Evolutionary conservation across 2,797 vertebrate genomes (phyloP).

Genomic region (Myotis pilosus): DNA sequence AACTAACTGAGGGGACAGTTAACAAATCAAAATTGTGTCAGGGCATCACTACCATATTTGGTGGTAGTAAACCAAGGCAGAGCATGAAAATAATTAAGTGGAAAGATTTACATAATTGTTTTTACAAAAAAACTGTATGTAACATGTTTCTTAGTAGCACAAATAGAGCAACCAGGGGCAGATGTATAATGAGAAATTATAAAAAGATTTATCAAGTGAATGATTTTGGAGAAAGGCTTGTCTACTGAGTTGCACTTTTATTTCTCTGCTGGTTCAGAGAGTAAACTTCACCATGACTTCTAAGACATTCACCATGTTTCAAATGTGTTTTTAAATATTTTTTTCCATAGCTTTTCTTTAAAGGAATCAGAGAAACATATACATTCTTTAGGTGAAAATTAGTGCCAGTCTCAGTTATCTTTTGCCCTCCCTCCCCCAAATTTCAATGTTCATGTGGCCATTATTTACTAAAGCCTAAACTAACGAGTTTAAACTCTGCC

Average conservation of each 20-base stretch:
- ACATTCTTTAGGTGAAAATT: not conserved
- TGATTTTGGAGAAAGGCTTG: not conserved
- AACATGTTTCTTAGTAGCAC: slow-evolving; percentile 13
- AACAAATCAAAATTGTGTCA: not conserved
- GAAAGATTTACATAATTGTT: not conserved
- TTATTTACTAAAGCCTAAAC: slow-evolving; percentile 9
- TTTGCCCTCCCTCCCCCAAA: not conserved
- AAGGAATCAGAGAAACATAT: not conserved
- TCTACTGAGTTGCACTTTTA: not conserved
- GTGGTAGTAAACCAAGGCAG: not conserved
- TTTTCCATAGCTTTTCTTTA: not conserved
- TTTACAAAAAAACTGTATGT: not conserved
- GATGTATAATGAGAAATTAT: not conserved
- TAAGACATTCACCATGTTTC: not conserved
- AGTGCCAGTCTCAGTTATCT: not conserved
- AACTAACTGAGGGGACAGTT: not conserved
- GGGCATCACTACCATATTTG: not conserved
- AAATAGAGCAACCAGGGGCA: not conserved
- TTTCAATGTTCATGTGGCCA: not conserved
- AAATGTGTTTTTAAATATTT: not conserved
- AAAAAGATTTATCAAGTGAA: not conserved
- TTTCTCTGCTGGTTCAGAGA: not conserved
- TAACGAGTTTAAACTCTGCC: not conserved
- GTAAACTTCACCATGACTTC: not conserved
- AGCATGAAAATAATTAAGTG: slow-evolving; percentile 20